Conservation (phyloP, 2,888 invertebrate species). For the Caenorhabditis panamensis region DNA sequence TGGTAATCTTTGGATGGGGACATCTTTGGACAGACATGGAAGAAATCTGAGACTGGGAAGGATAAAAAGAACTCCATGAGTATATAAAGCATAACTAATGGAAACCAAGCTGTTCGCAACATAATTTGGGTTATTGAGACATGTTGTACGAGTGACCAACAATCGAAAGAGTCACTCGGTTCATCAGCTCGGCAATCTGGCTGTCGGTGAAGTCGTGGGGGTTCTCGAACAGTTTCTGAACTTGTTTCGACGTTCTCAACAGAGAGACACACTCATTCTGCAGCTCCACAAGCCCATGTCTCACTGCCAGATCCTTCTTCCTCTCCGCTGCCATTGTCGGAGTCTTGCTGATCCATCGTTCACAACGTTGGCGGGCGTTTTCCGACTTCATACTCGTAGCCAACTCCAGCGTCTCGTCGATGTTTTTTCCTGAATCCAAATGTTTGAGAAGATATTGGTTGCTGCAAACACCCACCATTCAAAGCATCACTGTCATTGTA, state of each 20-base stretch:
- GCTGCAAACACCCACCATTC: conserved; percentile 28
- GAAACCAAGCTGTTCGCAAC: no score
- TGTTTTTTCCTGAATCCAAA: conserved; percentile 11
- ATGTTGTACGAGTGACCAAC: conserved; percentile 8
- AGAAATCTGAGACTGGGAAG: background rate
- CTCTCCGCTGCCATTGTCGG: conserved; percentile 12
- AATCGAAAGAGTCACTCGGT: conserved; percentile 23
- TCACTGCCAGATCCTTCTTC: conserved; percentile 31
- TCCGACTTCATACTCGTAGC: conserved; percentile 26
- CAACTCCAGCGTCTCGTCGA: conserved; percentile 26
- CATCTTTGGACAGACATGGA: conserved; percentile 3
- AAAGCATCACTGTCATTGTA: conserved; percentile 38
- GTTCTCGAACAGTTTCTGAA: conserved; percentile 29
- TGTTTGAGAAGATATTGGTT: no score
- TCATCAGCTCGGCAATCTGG: conserved; percentile 29
- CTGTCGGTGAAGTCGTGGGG: conserved; percentile 6
- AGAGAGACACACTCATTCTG: conserved; percentile 32
- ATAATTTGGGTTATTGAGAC: conserved; percentile 1
- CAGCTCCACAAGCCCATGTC: conserved; percentile 16
- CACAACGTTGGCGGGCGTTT: conserved; percentile 24
- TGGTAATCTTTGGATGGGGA: background rate
- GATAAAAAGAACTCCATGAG: background rate
- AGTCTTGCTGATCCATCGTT: conserved; percentile 31
- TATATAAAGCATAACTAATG: no score
- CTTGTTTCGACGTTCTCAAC: conserved; percentile 37